Evolutionary conservation across 2,113 vertebrate genomes (phyloP), one percentile per base, ranked within the genome.

Genomic region (Pao palembangensis): DNA sequence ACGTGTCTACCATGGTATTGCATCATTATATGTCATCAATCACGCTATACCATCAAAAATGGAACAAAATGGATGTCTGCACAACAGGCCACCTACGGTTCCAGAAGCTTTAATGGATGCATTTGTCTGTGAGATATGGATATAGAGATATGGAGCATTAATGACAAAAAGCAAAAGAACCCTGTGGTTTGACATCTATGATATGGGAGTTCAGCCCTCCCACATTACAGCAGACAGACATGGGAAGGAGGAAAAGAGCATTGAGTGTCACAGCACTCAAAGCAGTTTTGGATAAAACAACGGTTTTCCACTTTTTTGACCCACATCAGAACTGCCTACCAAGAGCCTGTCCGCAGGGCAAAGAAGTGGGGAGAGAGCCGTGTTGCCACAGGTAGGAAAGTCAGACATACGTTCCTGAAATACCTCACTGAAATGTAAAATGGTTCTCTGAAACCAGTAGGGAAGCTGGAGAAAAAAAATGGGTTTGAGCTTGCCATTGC

Each of bases 361-460:
- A 21, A 61, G 25, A 58, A 59, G 54, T 12, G 25, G 69, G 56
- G 31, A 59, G 53, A n/a, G 15, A 49, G 49, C 51, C 54, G 25
- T 28, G 25, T 28, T 23, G 21, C 21, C 21, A 23, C 5, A 6
- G 25, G 25, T 1, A 4, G 25, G 25, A 23, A 23, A 23, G 71
- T 77, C 51, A 31, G 58, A 66, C 21, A 4, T 50, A 41, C 18
- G 54, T 69, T 67, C 64, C 67, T 58, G 65, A 80, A 79, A 80
- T 67, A 72, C 51, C 63, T 68, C 31, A 18, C 11, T 25, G 54
- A 71, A 71, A 70, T 55, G 47, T 49, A 19, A 71, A 65, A 59
- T 56, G n/a, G 59, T 55, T 69, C 64, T 63, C 42, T 21, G 38
- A 51, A 53, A 60, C 41, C 11, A 43, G 31, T 53, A n/a, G n/a